phyloP scores from a whole-genome alignment of 1,140 invertebrate genomes.

The Sarcophaga peregrina region DNA sequence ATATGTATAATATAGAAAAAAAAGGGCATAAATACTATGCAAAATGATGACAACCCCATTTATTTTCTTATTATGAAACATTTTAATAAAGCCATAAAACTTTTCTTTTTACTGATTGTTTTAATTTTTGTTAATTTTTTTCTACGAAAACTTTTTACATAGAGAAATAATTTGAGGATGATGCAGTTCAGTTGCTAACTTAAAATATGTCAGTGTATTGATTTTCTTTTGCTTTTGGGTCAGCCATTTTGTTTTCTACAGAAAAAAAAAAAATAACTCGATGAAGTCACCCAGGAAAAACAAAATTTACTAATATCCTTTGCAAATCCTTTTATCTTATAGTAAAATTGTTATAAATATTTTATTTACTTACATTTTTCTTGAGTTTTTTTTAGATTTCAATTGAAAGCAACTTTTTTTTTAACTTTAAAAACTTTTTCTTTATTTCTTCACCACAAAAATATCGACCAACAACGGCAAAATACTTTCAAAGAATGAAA shows the following conservation, averaged over 20 bases:
- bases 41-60: no score
- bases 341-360: background rate
- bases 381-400: background rate
- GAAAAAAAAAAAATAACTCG: background rate
- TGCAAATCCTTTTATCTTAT: background rate
- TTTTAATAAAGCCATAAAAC: no score
- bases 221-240: background rate
- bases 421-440: background rate
- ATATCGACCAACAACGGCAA: background rate
- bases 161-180: background rate
- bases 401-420: background rate
- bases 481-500: constrained; percentile 23
- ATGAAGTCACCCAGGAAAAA: no score
- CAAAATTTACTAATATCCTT: no score
- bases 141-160: no score
- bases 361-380: constrained; percentile 9
- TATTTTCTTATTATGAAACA: no score
- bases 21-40: no score
- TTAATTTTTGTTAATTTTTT: no score
- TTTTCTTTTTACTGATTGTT: no score
- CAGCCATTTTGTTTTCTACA: constrained; percentile 19
- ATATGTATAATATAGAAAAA: background rate
- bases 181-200: background rate
- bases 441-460: background rate
- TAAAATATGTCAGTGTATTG: background rate